Evolutionary conservation across 2,797 vertebrate species (phyloP).

Genomic region (Jordanella pulchra): DNA sequence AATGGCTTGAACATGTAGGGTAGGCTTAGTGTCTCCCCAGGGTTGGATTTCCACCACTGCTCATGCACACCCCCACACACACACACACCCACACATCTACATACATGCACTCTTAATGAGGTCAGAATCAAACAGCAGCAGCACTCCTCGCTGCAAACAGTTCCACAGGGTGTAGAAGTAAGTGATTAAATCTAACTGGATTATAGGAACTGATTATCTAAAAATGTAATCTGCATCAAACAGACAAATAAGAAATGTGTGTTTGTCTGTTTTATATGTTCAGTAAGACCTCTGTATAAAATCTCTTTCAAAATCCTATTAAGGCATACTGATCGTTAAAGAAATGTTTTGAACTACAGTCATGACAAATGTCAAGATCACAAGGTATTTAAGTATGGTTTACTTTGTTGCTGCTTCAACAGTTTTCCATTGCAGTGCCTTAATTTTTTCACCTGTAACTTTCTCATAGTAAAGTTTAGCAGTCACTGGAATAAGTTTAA

Average conservation of each 20-base stretch:
- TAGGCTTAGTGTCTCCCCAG: conserved; percentile 72
- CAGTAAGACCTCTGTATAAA: conserved; percentile 27
- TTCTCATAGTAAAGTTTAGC: background rate
- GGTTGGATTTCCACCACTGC: conserved; percentile 70
- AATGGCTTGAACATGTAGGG: conserved; percentile 74
- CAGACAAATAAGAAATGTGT: conserved; percentile 53
- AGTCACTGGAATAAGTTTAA: background rate
- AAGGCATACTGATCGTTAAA: conserved; percentile 24
- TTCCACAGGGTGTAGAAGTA: conserved; percentile 71
- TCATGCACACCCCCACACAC: conserved; percentile 11
- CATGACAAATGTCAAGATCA: conserved; percentile 35
- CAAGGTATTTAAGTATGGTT: conserved; percentile 36
- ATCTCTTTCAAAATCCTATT: conserved; percentile 39
- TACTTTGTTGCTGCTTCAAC: background rate
- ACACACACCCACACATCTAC: conserved; percentile 16
- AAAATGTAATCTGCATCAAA: conserved; percentile 70
- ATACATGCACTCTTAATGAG: conserved; percentile 69
- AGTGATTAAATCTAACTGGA: conserved; percentile 77
- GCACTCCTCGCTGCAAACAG: conserved; percentile 70
- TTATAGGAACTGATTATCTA: conserved; percentile 71
- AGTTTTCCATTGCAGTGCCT: background rate
- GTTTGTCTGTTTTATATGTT: conserved; percentile 40
- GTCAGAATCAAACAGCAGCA: conserved; percentile 75
- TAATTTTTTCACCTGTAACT: background rate
- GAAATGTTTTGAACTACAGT: conserved; percentile 41